A percentile compares a stretch with the other conserved stretches of the same genome.
phyloP scores from a whole-genome alignment of 1,140 invertebrate species.

The Drosophila arawakana region DNA sequence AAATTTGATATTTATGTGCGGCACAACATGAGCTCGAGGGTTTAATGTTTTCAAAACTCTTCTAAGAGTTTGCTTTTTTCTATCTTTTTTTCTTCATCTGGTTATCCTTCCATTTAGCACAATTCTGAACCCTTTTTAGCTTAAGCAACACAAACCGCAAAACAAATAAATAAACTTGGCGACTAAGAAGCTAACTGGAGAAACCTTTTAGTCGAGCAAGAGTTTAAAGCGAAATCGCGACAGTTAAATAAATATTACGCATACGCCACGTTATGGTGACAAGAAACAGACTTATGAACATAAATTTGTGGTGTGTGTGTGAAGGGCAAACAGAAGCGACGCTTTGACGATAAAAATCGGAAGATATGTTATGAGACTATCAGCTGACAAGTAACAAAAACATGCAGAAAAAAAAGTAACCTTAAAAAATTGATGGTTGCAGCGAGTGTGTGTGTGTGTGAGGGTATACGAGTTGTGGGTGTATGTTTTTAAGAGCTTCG shows the following conservation, averaged over 20 bases:
- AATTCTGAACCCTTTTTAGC: constrained; percentile 29
- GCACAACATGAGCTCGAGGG: background rate
- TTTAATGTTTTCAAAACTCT: constrained; percentile 1
- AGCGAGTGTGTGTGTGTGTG: constrained; percentile 21
- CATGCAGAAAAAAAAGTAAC: constrained; percentile 8
- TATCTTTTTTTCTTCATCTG: too few species aligned
- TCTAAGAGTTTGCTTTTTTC: background rate
- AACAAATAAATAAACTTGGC: constrained; percentile 35
- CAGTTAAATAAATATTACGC: constrained; percentile 68
- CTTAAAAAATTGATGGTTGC: constrained; percentile 49
- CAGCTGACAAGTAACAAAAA: constrained; percentile 27
- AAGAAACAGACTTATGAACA: constrained; percentile 17
- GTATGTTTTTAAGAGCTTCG: constrained; percentile 41
- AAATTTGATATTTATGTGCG: constrained; percentile 28
- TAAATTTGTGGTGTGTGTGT: background rate
- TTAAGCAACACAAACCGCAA: constrained; percentile 26
- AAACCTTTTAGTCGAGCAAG: constrained; percentile 37
- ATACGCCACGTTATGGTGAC: constrained; percentile 56
- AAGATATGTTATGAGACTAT: constrained; percentile 58
- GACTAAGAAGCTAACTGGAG: constrained; percentile 13
- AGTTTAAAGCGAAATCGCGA: constrained; percentile 48
- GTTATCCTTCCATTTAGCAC: background rate
- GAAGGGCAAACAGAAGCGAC: constrained; percentile 30
- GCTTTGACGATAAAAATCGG: constrained; percentile 68
- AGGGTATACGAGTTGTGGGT: constrained; percentile 20